phyloP scores from a whole-genome alignment of 35 echinoderm and acorn worm genomes.

The Ophioderma brevispina region DNA sequence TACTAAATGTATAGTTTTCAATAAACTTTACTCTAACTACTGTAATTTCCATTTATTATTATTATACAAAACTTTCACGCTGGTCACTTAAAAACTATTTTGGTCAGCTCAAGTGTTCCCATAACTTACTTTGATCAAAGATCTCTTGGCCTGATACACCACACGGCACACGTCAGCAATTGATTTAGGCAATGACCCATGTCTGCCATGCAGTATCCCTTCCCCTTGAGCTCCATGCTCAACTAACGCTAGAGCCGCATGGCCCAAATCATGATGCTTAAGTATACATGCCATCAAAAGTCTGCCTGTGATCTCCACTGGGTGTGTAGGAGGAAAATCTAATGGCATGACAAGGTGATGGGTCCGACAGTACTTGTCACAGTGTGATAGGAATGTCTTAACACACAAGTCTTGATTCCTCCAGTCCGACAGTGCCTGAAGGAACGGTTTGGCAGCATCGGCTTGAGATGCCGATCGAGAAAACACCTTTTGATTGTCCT shows the following conservation, averaged over 20 bases:
- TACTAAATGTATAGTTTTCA: no score
- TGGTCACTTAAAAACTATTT: no score
- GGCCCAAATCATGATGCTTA: constrained; percentile 96
- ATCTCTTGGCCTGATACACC: constrained; percentile 84
- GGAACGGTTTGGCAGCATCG: constrained; percentile 83
- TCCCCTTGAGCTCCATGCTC: constrained; percentile 92
- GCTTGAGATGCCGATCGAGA: constrained; percentile 64
- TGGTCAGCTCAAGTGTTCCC: no score
- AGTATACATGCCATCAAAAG: constrained; percentile 82
- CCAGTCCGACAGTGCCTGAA: constrained; percentile 82
- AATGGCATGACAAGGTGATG: constrained; percentile 78
- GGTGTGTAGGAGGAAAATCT: constrained; percentile 72
- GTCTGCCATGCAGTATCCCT: constrained; percentile 37
- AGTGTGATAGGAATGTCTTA: constrained; percentile 73
- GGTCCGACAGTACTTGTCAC: constrained; percentile 86
- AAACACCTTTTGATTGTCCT: constrained; percentile 84
- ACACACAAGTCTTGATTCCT: constrained; percentile 79
- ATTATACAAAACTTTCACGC: no score
- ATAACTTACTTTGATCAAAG: constrained; percentile 87
- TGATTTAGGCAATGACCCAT: constrained; percentile 74
- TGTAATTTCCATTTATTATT: no score
- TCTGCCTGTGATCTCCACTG: constrained; percentile 75
- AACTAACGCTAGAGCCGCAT: constrained; percentile 81
- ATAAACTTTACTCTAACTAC: no score
- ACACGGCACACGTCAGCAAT: constrained; percentile 94